phyloP scores from a whole-genome alignment of 2,113 vertebrate species.

The Zosterops pallidus region DNA sequence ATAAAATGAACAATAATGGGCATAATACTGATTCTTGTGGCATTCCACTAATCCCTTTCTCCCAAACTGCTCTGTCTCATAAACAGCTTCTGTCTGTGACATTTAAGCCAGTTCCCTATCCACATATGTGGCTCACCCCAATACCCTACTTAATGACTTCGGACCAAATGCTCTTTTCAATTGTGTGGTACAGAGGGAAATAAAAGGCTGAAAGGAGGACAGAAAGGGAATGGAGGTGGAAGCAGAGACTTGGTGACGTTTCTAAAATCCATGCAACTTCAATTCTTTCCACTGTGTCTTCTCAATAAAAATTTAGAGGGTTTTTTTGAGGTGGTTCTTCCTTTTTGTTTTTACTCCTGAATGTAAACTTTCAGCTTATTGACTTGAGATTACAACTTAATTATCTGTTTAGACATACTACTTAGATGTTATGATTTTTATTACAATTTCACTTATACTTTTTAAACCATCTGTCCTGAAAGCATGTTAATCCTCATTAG shows the following conservation, averaged over 20 bases:
- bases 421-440: neutral
- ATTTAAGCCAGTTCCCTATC: constrained; percentile 53
- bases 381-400: neutral
- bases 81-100: constrained; percentile 57
- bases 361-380: neutral
- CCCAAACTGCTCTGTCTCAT: constrained; percentile 48
- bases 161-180: constrained; percentile 44
- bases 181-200: constrained; percentile 43
- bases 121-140: constrained; percentile 46
- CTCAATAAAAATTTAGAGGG: neutral
- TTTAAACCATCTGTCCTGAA: neutral
- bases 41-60: constrained; percentile 47
- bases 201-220: constrained; percentile 23
- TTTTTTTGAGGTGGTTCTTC: neutral
- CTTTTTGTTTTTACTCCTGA: neutral
- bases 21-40: constrained; percentile 32
- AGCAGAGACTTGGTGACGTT: neutral
- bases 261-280: constrained; percentile 3
- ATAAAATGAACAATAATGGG: constrained; percentile 55
- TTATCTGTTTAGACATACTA: neutral
- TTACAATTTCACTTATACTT: neutral
- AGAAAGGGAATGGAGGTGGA: neutral
- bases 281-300: neutral
- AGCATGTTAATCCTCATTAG: neutral
- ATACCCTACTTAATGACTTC: constrained; percentile 51